Evolutionary conservation across 2,797 vertebrate genomes (phyloP).

Genomic region (Spea hammondii): DNA sequence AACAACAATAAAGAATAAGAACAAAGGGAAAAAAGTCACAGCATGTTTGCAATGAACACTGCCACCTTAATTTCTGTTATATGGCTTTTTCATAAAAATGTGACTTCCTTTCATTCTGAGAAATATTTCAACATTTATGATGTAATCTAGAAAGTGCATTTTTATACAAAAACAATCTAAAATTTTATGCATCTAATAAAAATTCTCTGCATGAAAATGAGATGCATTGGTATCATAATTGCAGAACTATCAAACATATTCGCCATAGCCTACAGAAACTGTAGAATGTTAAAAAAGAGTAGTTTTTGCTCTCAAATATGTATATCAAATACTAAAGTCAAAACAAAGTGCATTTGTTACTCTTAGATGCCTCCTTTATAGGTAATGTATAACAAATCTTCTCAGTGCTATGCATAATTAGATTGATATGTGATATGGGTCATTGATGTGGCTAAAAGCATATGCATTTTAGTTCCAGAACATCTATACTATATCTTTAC

Average conservation of each 20-base stretch:
- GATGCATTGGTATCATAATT: slow-evolving; percentile 53
- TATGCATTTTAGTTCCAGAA: too few species aligned
- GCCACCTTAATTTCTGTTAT: slow-evolving; percentile 44
- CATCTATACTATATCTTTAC: too few species aligned
- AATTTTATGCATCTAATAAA: slow-evolving; percentile 54
- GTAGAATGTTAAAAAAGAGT: slow-evolving; percentile 25
- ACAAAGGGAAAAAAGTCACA: background rate
- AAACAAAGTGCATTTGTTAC: slow-evolving; percentile 29
- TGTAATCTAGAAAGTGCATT: slow-evolving; percentile 54
- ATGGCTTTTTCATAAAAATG: slow-evolving; percentile 40
- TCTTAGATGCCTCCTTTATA: slow-evolving; percentile 13
- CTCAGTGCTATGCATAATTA: slow-evolving; percentile 1
- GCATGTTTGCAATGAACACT: slow-evolving; percentile 21
- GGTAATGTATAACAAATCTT: background rate
- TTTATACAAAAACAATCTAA: slow-evolving; percentile 55
- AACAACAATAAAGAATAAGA: slow-evolving; percentile 40
- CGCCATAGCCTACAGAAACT: slow-evolving; percentile 49
- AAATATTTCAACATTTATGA: slow-evolving; percentile 54
- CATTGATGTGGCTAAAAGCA: too few species aligned
- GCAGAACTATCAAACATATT: slow-evolving; percentile 50
- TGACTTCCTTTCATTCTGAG: slow-evolving; percentile 47
- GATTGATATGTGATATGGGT: too few species aligned
- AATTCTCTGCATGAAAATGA: slow-evolving; percentile 51
- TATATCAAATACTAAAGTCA: slow-evolving; percentile 25
- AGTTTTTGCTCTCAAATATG: slow-evolving; percentile 25